Conservation (phyloP, 2,113 vertebrate species). For the Benitochromis conjunctus region DNA sequence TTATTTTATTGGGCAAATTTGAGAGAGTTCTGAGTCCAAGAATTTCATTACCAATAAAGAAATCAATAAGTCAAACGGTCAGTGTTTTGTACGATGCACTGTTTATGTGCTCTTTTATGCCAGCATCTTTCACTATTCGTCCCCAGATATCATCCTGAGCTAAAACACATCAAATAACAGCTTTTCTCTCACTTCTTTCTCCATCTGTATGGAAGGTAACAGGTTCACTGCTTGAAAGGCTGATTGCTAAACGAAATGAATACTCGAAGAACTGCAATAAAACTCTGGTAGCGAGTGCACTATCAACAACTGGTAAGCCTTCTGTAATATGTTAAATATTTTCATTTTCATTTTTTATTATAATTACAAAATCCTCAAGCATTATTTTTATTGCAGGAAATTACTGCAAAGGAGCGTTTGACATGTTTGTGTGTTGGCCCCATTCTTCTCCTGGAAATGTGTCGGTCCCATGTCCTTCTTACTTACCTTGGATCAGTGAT, state of each 20-base stretch:
- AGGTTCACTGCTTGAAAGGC: constrained; percentile 79
- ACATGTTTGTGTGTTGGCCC: constrained; percentile 89
- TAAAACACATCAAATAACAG: rapidly evolving
- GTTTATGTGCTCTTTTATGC: neutral
- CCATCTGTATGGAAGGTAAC: constrained; percentile 66
- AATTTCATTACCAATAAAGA: neutral
- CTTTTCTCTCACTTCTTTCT: neutral
- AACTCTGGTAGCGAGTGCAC: constrained; percentile 59
- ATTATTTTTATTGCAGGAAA: constrained; percentile 65
- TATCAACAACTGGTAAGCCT: constrained; percentile 70
- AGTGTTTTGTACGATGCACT: rapidly evolving
- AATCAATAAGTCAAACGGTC: neutral
- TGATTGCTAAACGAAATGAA: constrained; percentile 77
- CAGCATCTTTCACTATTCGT: rapidly evolving
- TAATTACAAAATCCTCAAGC: neutral
- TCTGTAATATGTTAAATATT: neutral
- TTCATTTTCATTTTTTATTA: neutral
- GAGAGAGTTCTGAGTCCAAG: neutral
- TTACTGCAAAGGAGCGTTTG: constrained; percentile 86
- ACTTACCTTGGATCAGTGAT: constrained; percentile 82
- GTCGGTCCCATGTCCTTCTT: constrained; percentile 88
- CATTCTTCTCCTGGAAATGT: constrained; percentile 87
- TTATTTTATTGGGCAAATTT: neutral
- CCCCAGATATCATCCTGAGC: neutral
- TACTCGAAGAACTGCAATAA: constrained; percentile 84